Percentiles rank a stretch among this genome's conserved stretches.
Conservation (phyloP, 37 sponge, comb jelly and placozoan species). For the Sycon ciliatum region DNA sequence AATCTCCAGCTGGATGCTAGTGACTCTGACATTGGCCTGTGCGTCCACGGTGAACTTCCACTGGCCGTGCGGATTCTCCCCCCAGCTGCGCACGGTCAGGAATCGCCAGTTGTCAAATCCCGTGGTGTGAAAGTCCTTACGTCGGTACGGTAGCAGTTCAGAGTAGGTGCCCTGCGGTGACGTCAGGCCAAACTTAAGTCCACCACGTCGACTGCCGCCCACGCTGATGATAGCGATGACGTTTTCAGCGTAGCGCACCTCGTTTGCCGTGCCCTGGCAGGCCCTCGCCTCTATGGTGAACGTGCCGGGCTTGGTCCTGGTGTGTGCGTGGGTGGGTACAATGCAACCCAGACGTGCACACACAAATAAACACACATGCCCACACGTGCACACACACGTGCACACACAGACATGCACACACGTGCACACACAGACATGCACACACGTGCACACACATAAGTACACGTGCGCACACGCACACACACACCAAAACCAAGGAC, state of each 20-base stretch:
- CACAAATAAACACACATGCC: no score
- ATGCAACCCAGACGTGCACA: no score
- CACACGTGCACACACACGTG: no score
- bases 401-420: no score
- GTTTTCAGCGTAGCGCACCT: conserved; percentile 20
- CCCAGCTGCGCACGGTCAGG: not conserved
- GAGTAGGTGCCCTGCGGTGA: conserved; percentile 73
- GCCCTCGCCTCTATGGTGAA: not conserved
- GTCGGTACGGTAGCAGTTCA: conserved; percentile 42
- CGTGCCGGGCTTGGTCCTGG: no score
- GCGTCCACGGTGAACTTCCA: not conserved
- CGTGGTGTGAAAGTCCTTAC: conserved; percentile 31
- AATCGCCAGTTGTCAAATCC: conserved; percentile 2
- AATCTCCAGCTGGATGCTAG: not conserved
- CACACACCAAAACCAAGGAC: no score
- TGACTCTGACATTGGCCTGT: not conserved
- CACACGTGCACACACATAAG: no score
- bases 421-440: no score
- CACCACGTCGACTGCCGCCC: conserved; percentile 38
- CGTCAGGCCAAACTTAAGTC: conserved; percentile 44
- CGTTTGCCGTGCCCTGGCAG: not conserved
- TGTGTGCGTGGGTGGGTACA: no score
- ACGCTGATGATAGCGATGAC: conserved; percentile 20
- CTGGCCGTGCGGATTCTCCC: not conserved
- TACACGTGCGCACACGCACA: no score